These are phyloP conservation scores for Adelges cooleyi DNA, from an alignment of 1,140 invertebrate genomes.

Conservation along the genomic window DNA sequence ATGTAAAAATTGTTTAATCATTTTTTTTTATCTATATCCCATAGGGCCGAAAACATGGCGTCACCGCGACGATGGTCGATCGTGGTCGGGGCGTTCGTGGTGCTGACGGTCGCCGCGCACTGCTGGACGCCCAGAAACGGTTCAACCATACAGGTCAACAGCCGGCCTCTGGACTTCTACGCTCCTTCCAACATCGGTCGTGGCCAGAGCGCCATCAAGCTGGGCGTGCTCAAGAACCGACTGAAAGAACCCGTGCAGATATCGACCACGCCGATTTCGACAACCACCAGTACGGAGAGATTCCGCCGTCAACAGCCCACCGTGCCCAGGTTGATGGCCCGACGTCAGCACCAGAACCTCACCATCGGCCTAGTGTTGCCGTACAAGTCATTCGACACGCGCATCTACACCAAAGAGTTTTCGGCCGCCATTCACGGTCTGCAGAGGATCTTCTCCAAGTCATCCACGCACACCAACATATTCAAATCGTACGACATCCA, in stretches of 20 bases:
- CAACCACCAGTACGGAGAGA: not conserved
- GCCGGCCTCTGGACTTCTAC: not conserved
- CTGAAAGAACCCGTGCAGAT: conserved; percentile 7
- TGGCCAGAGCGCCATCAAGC: conserved; percentile 11
- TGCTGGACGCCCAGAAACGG: conserved; percentile 10
- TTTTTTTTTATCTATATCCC: too few species aligned
- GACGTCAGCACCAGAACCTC: conserved; percentile 26
- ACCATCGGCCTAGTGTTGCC: conserved; percentile 42
- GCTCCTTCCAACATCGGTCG: not conserved
- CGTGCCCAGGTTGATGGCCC: not conserved
- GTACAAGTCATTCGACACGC: conserved; percentile 58
- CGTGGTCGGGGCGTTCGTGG: not conserved
- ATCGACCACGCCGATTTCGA: not conserved
- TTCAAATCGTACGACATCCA: conserved; percentile 57
- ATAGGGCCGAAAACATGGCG: too few species aligned
- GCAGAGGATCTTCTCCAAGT: conserved; percentile 39
- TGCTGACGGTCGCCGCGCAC: not conserved
- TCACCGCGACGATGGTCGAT: not conserved
- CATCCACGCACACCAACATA: conserved; percentile 46
- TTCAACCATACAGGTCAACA: conserved; percentile 6
- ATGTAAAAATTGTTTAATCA: too few species aligned
- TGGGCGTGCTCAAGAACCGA: conserved; percentile 19
- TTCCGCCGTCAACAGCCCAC: not conserved
- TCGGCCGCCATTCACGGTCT: conserved; percentile 52
- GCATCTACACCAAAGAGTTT: conserved; percentile 60